Percentiles rank a stretch among this genome's conserved stretches.
Conservation (phyloP, 2,888 invertebrate species). For the Linhomoeus sp. region DNA sequence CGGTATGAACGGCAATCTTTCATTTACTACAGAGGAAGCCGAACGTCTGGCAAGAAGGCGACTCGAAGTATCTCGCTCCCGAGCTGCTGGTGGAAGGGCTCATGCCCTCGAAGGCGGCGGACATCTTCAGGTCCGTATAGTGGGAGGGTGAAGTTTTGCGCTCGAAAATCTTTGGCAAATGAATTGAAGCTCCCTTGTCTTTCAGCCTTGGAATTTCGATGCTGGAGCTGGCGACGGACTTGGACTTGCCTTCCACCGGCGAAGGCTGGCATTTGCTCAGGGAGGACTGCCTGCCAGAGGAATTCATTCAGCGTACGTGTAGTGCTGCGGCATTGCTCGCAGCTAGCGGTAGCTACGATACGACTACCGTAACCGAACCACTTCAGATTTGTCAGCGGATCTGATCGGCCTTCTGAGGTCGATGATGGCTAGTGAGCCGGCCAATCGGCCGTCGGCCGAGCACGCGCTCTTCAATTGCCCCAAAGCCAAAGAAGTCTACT, state of each 20-base stretch:
- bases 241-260: constrained; percentile 48
- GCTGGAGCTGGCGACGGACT: constrained; percentile 47
- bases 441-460: background rate
- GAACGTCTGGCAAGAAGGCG: constrained; percentile 39
- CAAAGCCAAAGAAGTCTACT: background rate
- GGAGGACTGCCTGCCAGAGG: constrained; percentile 37
- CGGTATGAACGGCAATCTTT: background rate
- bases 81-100: constrained; percentile 42
- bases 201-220: constrained; percentile 47
- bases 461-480: background rate
- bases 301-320: constrained; percentile 14
- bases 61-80: constrained; percentile 51
- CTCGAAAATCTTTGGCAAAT: background rate
- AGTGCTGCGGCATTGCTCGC: background rate
- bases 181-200: no score
- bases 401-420: background rate
- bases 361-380: no score
- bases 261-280: constrained; percentile 47
- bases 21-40: constrained; percentile 11
- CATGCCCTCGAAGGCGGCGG: constrained; percentile 46
- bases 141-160: background rate
- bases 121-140: constrained; percentile 41
- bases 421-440: constrained; percentile 1
- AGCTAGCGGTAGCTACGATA: no score
- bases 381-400: background rate